Evolutionary conservation across 2,888 invertebrate genomes (phyloP), one percentile per base, ranked within the genome.

Genomic region (Barypeithes pellucidus): DNA sequence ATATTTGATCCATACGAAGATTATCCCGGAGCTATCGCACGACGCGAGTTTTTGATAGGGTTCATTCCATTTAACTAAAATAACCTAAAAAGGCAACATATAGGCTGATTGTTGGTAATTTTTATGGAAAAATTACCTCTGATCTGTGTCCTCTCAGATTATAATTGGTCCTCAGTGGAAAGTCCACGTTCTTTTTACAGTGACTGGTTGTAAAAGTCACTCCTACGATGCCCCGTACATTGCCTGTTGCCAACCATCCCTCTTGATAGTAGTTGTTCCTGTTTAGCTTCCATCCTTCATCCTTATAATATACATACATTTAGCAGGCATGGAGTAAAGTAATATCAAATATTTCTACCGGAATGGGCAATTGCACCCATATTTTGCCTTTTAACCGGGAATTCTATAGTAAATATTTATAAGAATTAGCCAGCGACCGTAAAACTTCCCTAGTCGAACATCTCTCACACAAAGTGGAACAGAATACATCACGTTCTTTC

Each of bases 1-100:
- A 87, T 98, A 98, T 86, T 98, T 98, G 83, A 99, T 98, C 99
- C 99, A 99, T 24, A 99, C 98, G 87, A 99, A 99, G 84, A 99
- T 99, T 71, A 99, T 96, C 1, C 99, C 98, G 1, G 96, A 95
- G 82, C 95, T 95, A 89, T 99, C 99, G 87, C 98, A 99, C 4
- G 98, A 97, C 5, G 98, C 98, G 80, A 99, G 88, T 87, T 99
- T 98, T 88, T 98, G 97, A 86, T 98, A 98, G 0, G 97, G 97
- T 85, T 97, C 97, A 88, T 99, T 99, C 99, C 99, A 99, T 88
- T 96, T 95, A 39, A 98, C 98, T 71, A 98, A 88, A 79, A 95
- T 95, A 71, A 97, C 95, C 96, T 96, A 87, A 29, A 60, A 72
- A 7, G 2, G 2, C 12, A 36, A 3, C 63, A 71, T 52, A 54